A percentile compares a stretch with the other conserved stretches of the same genome.
Evolutionary conservation across 2,797 vertebrate genomes (phyloP).

Genomic region (Propithecus deckenii): DNA sequence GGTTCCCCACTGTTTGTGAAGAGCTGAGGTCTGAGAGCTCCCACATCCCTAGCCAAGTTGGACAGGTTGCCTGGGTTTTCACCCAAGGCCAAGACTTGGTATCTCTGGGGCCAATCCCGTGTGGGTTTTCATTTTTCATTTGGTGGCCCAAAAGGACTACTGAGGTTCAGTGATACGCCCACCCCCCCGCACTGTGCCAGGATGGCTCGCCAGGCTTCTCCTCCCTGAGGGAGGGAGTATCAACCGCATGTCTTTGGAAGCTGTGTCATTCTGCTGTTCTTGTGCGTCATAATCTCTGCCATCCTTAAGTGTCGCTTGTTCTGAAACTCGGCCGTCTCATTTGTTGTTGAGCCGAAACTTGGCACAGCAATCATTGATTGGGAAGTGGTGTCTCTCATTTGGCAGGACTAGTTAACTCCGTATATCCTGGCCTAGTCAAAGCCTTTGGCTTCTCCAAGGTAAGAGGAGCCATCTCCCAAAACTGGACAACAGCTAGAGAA

Average conservation of each 20-base stretch:
- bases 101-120: not conserved
- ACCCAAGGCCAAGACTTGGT: not conserved
- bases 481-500: not conserved
- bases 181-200: not conserved
- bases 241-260: not conserved
- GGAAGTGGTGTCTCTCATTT: not conserved
- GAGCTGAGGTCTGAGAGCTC: not conserved
- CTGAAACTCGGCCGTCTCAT: conserved; percentile 4
- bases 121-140: not conserved
- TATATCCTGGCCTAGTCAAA: not conserved
- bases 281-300: conserved; percentile 28
- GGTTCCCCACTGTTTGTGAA: not conserved
- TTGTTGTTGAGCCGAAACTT: conserved; percentile 40
- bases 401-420: not conserved
- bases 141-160: not conserved
- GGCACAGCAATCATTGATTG: not conserved
- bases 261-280: not conserved
- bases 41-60: not conserved
- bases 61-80: not conserved
- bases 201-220: not conserved
- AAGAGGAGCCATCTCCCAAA: not conserved
- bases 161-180: not conserved
- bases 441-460: not conserved
- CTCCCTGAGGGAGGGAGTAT: not conserved
- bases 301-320: conserved; percentile 35